These are phyloP conservation scores for Plotosus lineatus DNA, from an alignment of 2,113 vertebrate species.

Conservation along the genomic window DNA sequence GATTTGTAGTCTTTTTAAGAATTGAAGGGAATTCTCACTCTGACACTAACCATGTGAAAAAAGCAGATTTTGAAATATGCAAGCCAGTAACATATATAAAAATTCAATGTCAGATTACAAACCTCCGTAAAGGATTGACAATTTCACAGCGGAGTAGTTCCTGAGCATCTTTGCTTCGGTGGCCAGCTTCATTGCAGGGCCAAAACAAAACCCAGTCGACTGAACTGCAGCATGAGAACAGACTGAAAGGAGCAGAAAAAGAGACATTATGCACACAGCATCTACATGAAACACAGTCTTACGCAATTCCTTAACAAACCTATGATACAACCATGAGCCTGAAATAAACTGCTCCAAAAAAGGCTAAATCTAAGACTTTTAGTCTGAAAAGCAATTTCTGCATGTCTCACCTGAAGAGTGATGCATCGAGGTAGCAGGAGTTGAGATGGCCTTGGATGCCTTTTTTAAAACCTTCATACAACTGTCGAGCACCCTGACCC, in stretches of 20 bases:
- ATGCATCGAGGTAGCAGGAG: conserved; percentile 83
- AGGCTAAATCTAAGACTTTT: neutral
- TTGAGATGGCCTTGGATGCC: conserved; percentile 85
- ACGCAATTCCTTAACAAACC: neutral
- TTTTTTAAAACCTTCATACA: conserved; percentile 77
- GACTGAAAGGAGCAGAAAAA: conserved; percentile 59
- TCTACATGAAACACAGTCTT: neutral
- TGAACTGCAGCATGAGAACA: conserved; percentile 81
- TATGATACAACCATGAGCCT: neutral
- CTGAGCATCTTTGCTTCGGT: conserved; percentile 67
- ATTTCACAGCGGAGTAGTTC: conserved; percentile 81
- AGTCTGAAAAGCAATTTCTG: neutral
- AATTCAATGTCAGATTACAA: neutral
- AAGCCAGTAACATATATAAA: neutral
- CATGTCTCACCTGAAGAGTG: conserved; percentile 70
- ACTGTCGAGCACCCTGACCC: conserved; percentile 64
- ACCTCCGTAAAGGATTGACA: conserved; percentile 81
- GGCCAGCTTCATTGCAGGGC: conserved; percentile 61
- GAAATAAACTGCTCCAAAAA: neutral
- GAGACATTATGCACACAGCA: neutral
- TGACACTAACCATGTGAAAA: too few relatives aligned
- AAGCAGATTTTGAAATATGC: too few relatives aligned
- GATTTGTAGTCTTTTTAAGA: neutral
- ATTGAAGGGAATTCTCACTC: too few relatives aligned
- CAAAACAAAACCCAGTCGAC: conserved; percentile 78